Percentiles rank a stretch among this genome's conserved stretches.
Evolutionary conservation across 2,888 invertebrate genomes (phyloP).

Genomic region (Cerastis rubricosa): DNA sequence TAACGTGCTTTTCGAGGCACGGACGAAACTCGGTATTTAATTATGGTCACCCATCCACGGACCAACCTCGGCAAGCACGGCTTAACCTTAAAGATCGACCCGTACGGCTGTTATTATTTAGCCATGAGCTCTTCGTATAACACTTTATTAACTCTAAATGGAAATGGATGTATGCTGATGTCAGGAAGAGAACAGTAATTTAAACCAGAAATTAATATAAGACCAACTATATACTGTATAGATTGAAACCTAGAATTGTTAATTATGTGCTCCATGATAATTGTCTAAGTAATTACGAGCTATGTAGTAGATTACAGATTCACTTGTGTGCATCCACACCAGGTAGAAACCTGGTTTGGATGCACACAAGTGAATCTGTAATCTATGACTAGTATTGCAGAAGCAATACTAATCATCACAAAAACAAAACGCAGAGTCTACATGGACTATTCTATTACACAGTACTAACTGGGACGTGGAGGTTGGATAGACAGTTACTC

Average conservation of each 20-base stretch:
- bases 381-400: no score
- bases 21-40: no score
- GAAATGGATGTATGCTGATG: background rate
- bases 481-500: no score
- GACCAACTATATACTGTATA: no score
- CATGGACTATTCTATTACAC: background rate
- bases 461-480: no score
- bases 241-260: background rate
- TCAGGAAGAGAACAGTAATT: constrained; percentile 7
- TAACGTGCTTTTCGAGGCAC: no score
- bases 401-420: background rate
- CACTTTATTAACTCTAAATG: background rate
- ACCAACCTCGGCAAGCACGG: no score
- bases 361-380: no score
- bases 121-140: background rate
- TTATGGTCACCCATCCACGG: no score
- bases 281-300: background rate
- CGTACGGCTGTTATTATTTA: no score
- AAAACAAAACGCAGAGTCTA: background rate
- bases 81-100: no score
- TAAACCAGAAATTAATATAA: constrained; percentile 1
- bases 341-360: no score
- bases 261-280: background rate
- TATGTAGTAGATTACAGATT: background rate
- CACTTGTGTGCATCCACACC: background rate